Evolutionary conservation across 2,888 invertebrate species (phyloP), one percentile per base, ranked within the genome.

Genomic region (Arge pagana): DNA sequence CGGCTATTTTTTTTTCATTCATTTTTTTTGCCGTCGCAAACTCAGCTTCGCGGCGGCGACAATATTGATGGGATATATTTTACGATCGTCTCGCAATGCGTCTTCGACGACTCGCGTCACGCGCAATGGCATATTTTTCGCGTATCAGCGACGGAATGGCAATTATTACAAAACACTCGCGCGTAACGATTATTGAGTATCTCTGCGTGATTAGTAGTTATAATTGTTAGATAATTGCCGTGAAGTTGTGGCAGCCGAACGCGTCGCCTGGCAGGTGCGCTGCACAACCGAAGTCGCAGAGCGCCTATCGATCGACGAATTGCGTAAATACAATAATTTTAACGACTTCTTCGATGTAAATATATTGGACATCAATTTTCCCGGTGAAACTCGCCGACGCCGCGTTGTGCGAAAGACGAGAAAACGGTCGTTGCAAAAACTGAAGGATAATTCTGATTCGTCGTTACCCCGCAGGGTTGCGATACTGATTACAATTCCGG

Each of bases 141-240:
- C n/a, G n/a, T n/a, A n/a, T n/a, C 23, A 23, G 33, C 33, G 35
- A 45, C 35, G 31, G 33, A 45, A 45, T 23, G 35, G 45, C 35
- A 45, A 45, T 45, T 45, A 45, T 35, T 45, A 21, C n/a, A n/a
- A 23, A 33, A 21, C 45, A 31, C 45, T 45, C 28, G 35, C 45
- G 35, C 35, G 45, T 45, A 45, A 24, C 45, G 45, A 35, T 31
- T 45, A 45, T 45, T 33, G 45, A 45, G 45, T 45, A 35, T 45
- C 45, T 33, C 45, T 35, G 33, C n/a, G n/a, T 45, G 45, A 45
- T 45, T 45, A 45, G 45, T 45, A 35, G 45, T 45, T 45, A 45
- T 45, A 45, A 45, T 45, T 45, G 35, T 45, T 35, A 33, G 45
- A 45, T 45, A 45, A 45, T 45, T 45, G 35, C 45, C 45, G 45